phyloP scores from a whole-genome alignment of 1,140 invertebrate genomes.

The Geopemphigus sp. region DNA sequence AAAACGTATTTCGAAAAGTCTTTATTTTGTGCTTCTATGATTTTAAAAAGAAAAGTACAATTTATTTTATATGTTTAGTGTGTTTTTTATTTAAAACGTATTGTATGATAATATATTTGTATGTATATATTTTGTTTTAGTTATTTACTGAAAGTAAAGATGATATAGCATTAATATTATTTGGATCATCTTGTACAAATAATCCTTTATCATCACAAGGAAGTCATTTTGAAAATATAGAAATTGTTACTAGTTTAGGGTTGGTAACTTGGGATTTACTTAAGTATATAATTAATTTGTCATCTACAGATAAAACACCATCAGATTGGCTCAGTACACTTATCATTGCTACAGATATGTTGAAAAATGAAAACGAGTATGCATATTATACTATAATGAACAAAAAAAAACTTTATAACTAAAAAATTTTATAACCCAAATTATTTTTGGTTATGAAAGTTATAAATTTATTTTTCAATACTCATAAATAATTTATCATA shows the following conservation, averaged over 20 bases:
- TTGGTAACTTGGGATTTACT: background rate
- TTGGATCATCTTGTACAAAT: constrained; percentile 37
- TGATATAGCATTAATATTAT: constrained; percentile 28
- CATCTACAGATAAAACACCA: constrained; percentile 8
- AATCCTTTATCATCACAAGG: constrained; percentile 1
- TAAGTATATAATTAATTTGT: background rate
- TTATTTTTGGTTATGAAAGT: too few relatives aligned
- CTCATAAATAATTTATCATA: too few relatives aligned
- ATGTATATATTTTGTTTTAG: background rate
- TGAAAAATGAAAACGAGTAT: constrained; percentile 28
- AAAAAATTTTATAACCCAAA: too few relatives aligned
- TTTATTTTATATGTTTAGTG: background rate
- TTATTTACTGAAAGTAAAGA: constrained; percentile 24
- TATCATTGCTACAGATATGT: constrained; percentile 5
- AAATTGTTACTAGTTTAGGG: constrained; percentile 16
- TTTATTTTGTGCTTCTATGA: constrained; percentile 10
- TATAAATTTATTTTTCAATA: too few relatives aligned
- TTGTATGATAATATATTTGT: background rate
- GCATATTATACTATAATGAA: background rate
- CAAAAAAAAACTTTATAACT: too few relatives aligned
- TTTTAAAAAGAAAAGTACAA: constrained; percentile 36
- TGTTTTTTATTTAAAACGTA: too few relatives aligned
- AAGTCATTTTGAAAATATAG: constrained; percentile 6
- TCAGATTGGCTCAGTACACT: constrained; percentile 39
- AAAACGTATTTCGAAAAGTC: constrained; percentile 25